phyloP scores from a whole-genome alignment of 1,140 invertebrate species.

The Drosophila serrata region DNA sequence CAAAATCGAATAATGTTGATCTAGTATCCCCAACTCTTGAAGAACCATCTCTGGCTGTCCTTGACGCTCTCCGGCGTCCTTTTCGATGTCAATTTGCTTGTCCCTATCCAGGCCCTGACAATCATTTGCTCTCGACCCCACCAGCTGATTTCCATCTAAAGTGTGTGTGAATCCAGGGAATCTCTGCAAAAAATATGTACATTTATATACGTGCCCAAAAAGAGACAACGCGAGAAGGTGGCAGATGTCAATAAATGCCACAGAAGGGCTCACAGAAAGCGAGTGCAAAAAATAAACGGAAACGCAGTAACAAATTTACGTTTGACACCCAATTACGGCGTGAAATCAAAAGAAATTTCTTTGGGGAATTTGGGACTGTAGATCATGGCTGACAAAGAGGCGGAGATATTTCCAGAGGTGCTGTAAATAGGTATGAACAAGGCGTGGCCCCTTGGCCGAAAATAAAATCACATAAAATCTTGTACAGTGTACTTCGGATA shows the following conservation, averaged over 20 bases:
- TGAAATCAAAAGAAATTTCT: slow-evolving; percentile 79
- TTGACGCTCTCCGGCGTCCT: slow-evolving; percentile 44
- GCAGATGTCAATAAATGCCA: slow-evolving; percentile 80
- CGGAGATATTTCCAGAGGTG: slow-evolving; percentile 1
- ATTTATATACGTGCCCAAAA: slow-evolving; percentile 37
- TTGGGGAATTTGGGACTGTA: slow-evolving; percentile 56
- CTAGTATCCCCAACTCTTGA: slow-evolving; percentile 43
- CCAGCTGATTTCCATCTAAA: slow-evolving; percentile 71
- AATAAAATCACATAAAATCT: neutral
- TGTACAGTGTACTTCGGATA: neutral
- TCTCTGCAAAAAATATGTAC: slow-evolving; percentile 40
- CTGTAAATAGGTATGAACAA: slow-evolving; percentile 3
- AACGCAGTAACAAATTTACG: slow-evolving; percentile 73
- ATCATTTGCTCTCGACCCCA: slow-evolving; percentile 57
- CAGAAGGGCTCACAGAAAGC: slow-evolving; percentile 28
- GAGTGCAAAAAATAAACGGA: slow-evolving; percentile 48
- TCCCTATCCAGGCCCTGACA: slow-evolving; percentile 67
- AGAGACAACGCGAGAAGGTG: slow-evolving; percentile 55
- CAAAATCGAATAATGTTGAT: slow-evolving; percentile 76
- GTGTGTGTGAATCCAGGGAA: slow-evolving; percentile 48
- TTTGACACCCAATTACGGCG: slow-evolving; percentile 81
- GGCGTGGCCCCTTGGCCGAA: neutral
- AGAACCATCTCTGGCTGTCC: slow-evolving; percentile 19
- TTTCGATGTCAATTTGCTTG: slow-evolving; percentile 70
- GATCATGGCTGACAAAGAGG: slow-evolving; percentile 10